Evolutionary conservation across 64 coral and sea anemone species (phyloP), one percentile per base, ranked within the genome.

Genomic region (Stylophora pistillata): DNA sequence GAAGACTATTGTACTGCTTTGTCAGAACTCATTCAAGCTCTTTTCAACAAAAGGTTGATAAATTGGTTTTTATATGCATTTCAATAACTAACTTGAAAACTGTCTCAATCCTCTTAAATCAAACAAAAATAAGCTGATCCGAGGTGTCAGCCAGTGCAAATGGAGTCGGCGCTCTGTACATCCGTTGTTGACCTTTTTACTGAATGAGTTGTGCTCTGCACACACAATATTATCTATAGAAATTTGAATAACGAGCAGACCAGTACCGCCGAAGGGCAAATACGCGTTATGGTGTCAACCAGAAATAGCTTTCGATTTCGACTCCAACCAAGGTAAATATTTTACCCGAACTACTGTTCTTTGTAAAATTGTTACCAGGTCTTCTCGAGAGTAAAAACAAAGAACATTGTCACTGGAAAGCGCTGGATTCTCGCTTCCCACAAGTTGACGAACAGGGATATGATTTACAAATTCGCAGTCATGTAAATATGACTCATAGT

Each of bases 201-300:
- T 68, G 64, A 68, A 31, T 52, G 31, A 31, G 2, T 32, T 21
- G 32, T 83, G 21, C 23, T 25, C 25, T 27, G 64, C 68, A 13
- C n/a, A 13, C n/a, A 83, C 60, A 62, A 53, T 69, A 37, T 62
- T 26, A 34, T 52, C 41, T 59, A 69, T 52, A 14, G 58, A 84
- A 84, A 84, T 84, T 84, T 84, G 80, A 84, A 84, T 84, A 66
- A 66, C 37, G 60, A 84, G 58, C 41, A 81, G 78, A 81, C 78
- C 16, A 63, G 78, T 64, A 25, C 61, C 64, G 62, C 61, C 62
- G 69, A 33, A 84, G 58, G 80, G 80, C 33, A 66, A 69, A 65
- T 69, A 84, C 41, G 64, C n/a, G 34, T 68, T 41, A 11, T 66
- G 32, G 7, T 63, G 31, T 53, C 9, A 13, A 28, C 18, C 31